Conservation (phyloP, 2,888 invertebrate species). For the Andricus quercusramuli region DNA sequence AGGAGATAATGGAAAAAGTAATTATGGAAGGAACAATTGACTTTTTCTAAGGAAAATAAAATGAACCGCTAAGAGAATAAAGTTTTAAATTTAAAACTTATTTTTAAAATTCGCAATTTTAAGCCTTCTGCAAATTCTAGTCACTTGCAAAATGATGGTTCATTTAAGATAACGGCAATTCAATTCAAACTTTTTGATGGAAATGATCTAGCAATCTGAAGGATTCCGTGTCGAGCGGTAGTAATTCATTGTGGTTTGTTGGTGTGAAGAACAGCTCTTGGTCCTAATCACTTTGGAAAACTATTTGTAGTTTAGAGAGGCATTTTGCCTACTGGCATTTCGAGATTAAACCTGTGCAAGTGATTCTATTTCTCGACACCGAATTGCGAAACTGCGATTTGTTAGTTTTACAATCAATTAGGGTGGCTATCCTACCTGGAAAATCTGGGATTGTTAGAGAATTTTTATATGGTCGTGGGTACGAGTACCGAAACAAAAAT, state of each 20-base stretch:
- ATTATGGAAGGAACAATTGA: not conserved
- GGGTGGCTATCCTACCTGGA: too few relatives aligned
- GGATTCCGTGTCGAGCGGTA: slow-evolving; percentile 72
- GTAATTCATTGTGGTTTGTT: slow-evolving; percentile 57
- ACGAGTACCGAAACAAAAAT: too few relatives aligned
- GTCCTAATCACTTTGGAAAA: slow-evolving; percentile 69
- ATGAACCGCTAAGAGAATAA: not conserved
- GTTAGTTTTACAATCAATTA: too few relatives aligned
- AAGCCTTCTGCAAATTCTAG: not conserved
- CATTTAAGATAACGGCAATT: slow-evolving; percentile 66
- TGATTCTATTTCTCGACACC: not conserved
- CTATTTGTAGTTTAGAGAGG: slow-evolving; percentile 60
- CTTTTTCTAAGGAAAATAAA: not conserved
- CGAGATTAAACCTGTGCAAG: not conserved
- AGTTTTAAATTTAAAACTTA: not conserved
- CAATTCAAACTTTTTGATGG: slow-evolving; percentile 73
- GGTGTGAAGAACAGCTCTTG: slow-evolving; percentile 57
- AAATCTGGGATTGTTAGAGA: too few relatives aligned
- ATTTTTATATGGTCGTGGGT: too few relatives aligned
- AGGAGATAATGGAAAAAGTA: not conserved
- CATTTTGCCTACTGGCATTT: not conserved
- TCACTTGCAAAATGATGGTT: slow-evolving; percentile 52
- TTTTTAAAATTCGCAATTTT: slow-evolving; percentile 2
- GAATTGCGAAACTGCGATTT: not conserved
- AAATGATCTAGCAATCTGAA: slow-evolving; percentile 68